phyloP scores from a whole-genome alignment of 2,797 vertebrate genomes.

The Cynopterus sphinx region DNA sequence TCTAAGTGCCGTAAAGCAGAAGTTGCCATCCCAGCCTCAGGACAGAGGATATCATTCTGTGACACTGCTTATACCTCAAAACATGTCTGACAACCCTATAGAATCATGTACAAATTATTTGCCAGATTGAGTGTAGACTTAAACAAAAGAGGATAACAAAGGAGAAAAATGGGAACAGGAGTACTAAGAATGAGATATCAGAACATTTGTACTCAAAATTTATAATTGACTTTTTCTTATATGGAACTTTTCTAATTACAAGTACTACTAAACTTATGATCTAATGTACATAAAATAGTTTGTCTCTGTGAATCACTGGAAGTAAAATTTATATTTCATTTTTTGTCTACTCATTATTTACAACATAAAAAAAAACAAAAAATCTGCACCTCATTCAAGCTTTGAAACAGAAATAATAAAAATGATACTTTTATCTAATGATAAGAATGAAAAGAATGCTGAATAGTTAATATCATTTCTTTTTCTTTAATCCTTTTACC shows the following conservation, averaged over 20 bases:
- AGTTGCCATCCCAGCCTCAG: neutral
- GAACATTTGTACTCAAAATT: neutral
- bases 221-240: conserved; percentile 47
- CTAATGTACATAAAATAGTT: conserved; percentile 21
- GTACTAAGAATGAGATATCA: neutral
- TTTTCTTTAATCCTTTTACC: neutral
- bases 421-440: neutral
- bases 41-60: neutral
- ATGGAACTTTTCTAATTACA: neutral
- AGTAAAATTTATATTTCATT: neutral
- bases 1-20: neutral
- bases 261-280: neutral
- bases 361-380: neutral
- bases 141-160: neutral
- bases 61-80: neutral
- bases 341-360: neutral
- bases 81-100: neutral
- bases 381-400: neutral
- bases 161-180: neutral
- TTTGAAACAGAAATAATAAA: neutral
- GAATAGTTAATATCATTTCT: neutral
- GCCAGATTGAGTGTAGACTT: neutral
- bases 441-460: neutral
- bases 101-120: neutral
- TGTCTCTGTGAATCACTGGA: neutral